Evolutionary conservation across 2,113 vertebrate species (phyloP), one percentile per base, ranked within the genome.

Genomic region (Myotis yumanensis): DNA sequence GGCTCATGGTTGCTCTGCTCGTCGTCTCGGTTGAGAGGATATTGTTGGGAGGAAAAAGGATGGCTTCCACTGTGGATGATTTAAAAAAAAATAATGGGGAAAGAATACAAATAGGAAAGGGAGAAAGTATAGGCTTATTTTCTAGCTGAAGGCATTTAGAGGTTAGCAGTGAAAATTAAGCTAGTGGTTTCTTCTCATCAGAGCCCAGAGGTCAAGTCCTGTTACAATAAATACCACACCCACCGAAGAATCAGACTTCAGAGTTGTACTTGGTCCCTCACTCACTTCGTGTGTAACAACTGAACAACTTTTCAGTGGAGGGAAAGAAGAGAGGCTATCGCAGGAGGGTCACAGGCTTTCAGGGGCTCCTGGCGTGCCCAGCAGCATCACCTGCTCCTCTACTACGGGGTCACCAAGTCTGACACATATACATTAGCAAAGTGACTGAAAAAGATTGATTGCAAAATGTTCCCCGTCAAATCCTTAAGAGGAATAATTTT

Each of bases 31-130:
- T 35, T 10, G 11, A 22, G 7, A 32, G 3, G 37, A 32, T 37
- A n/a, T 0, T 25, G 9, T 35, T 57, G n/a, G 72, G 71, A 73
- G 75, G 46, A 95, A 79, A 46, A 10, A 23, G 3, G 16, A 25
- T 32, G 5, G 80, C 43, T 96, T 94, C 57, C 46, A 30, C 64
- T 93, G 23, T 11, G 35, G 37, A 43, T 57, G 7, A 18, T 5
- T 28, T 16, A 57, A 57, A 57, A 57, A 57, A 57, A 57, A 59
- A 7, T 81, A 51, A 25, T 20, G 8, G 46, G 28, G 43, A 23
- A 79, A 73, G 69, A 97, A 96, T 93, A 35, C 32, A 79, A 48
- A 18, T 64, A 48, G 35, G 22, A 57, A 95, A 79, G 59, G 46
- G 7, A 66, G 16, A n/a, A 95, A 83, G 54, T 51, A 40, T 0